Base-by-base conservation (phyloP, 2,797 vertebrate species). In the Clarias fuscus region DNA sequence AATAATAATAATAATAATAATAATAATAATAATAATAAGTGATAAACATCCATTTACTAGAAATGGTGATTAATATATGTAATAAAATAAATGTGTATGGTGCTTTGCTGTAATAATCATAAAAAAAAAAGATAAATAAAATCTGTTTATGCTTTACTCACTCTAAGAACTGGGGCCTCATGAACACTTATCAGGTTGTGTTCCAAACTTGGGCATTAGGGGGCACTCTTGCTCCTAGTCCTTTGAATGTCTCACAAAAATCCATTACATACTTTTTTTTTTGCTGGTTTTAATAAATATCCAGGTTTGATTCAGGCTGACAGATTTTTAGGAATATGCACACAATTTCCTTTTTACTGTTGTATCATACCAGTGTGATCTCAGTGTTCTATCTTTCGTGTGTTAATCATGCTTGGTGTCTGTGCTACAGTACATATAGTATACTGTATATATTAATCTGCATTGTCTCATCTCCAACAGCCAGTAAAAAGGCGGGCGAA, bases 401-500 rank as follows among this genome's bases (percentile, higher is more conserved):
- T 76, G 40, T 86, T 48, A 43, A 40, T 48, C 14, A 18, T 64
- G 27, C 11, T 1, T 72, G 22, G 8, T 71, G 30, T 67, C 22
- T 82, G 59, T 20, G 59, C 13, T 78, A 27, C 15, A 40, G 24
- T 80, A 11, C 17, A 37, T 72, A 40, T 4, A 40, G 30, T 67
- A 58, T 67, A 58, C 22, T 17, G 5, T 20, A 37, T 70, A 13
- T 58, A 13, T 70, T 70, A 56, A 53, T 83, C 43, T 86, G 77
- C 91, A 68, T 20, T 85, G 80, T 76, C 67, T 75, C 43, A 82
- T 71, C 62, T 73, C 53, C 68, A 65, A 95, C 96, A 92, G 97
- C 97, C 91, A 98, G 97, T 93, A 97, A 98, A 92, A 99, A 98
- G 89, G 91, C 94, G 33, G 98, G 97, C 18, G 98, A 99, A 86